Base-by-base conservation (phyloP, 2,113 vertebrate genomes). In the Poecilia latipinna region DNA sequence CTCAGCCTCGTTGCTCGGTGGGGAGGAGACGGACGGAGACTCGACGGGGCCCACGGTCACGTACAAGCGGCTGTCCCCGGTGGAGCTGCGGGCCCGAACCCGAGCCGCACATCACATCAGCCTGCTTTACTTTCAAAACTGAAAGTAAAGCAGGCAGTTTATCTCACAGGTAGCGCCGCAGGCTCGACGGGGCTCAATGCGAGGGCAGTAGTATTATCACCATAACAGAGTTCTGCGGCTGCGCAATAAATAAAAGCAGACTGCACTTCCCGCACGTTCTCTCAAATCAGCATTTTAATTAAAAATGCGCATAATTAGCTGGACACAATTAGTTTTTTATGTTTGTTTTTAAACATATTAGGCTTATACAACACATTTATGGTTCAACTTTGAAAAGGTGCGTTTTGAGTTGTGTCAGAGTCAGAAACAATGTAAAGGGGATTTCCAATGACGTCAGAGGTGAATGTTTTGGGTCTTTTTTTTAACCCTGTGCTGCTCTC, bases 371-470 rank as follows among this genome's bases (percentile, higher is more conserved):
- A 57, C 51, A n/a, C 7, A 57, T 57, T 57, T 57, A n/a, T 57
- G 51, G 51, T n/a, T 54, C 7, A 24, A 54, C 17, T 17, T 57
- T 17, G 44, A 48, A 48, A 17, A 19, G 1, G 44, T 19, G 44
- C 22, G 26, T 39, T 64, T 32, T 69, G 39, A 37, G 19, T 64
- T 68, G 61, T 44, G 26, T 26, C 4, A 33, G 73, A 24, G 4
- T 77, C 78, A 31, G 28, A 61, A 35, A 10, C 44, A 15, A 68
- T 65, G 17, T 68, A 1, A 28, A 72, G 93, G 94, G 94, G 71
- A 84, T 91, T 94, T 94, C 93, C 93, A 83, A 1, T 89, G 82
- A 89, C 91, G 93, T 91, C 90, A 92, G 10, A 35, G 24, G 66
- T 48, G 82, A 42, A 1, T 13, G 29, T 79, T 68, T 78, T 67